Base-by-base conservation (phyloP, 2,797 vertebrate species). In the Notoglanidium macrostoma region DNA sequence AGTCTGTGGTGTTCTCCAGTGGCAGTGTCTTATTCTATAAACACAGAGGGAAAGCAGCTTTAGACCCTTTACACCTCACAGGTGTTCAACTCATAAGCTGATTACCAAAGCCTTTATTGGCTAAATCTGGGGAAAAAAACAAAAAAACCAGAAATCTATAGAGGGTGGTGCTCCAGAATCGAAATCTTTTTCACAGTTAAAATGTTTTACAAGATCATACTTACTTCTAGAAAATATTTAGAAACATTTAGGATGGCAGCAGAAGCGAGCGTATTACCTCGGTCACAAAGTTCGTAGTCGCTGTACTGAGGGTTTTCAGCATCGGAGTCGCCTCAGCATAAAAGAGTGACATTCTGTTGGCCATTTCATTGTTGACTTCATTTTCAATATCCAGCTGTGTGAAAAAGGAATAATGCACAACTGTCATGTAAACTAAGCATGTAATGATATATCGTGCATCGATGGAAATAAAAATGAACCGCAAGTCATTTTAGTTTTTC, bases 301-400 rank as follows among this genome's bases (percentile, higher is more conserved):
- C 97, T 0, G 95, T 98, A 94, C 98, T 99, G 72, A 99, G 96
- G 0, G 98, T 99, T 92, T 99, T 99, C 92, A 99, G 95, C 98
- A 99, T 99, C 2, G 98, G 98, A 0, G 98, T 99, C 85, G 98
- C 98, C 93, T 99, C 98, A 2, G 98, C 98, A 29, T 99, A 99
- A 93, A 99, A 99, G 83, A 99, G 96, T 87, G 98, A 99, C 98
- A 99, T 99, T 93, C 98, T 95, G 90, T 99, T 99, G 86, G 98
- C 98, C 98, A 99, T 99, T 94, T 99, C 98, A 6, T 99, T 99
- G 94, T 99, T 99, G 72, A 99, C 98, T 95, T 99, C 97, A 76
- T 94, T 98, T 94, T 99, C 98, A 85, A 99, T 98, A 92, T 98
- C 97, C 95, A 99, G 91, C 98, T 99, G 92, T 29, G 90, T 89